These are phyloP conservation scores for Gnatocerus cornutus DNA, from an alignment of 2,888 invertebrate genomes.

Conservation along the genomic window DNA sequence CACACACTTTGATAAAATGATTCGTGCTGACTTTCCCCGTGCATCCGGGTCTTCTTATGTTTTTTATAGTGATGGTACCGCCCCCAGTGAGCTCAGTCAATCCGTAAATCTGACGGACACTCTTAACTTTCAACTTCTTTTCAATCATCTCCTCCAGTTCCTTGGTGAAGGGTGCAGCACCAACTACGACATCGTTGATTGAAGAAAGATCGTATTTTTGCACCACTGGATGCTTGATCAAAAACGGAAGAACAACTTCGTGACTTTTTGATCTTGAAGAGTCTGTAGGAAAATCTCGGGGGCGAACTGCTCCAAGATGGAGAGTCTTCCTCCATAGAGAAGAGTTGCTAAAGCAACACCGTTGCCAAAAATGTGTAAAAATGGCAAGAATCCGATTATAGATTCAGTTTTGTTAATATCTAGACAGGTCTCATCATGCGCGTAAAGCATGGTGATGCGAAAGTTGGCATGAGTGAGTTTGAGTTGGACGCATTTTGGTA, in stretches of 20 bases:
- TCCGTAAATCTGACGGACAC: conserved; percentile 43
- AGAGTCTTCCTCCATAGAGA: conserved; percentile 16
- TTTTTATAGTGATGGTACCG: background rate
- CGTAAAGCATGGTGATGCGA: conserved; percentile 61
- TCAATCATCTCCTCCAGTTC: conserved; percentile 32
- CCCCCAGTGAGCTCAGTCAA: conserved; percentile 74
- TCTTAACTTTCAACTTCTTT: conserved; percentile 28
- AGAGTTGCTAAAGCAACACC: conserved; percentile 11
- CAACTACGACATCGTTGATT: conserved; percentile 37
- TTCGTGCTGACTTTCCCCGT: conserved; percentile 77
- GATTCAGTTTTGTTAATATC: conserved; percentile 16
- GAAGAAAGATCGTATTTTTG: conserved; percentile 43
- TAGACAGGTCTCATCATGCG: conserved; percentile 5
- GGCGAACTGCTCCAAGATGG: conserved; percentile 40
- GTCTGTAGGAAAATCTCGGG: conserved; percentile 35
- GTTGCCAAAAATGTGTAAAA: conserved; percentile 43
- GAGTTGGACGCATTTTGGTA: conserved; percentile 82
- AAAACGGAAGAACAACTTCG: conserved; percentile 36
- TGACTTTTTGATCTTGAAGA: conserved; percentile 40
- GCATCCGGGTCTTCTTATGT: conserved; percentile 72
- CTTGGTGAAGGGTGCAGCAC: conserved; percentile 28
- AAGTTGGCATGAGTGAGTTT: conserved; percentile 69
- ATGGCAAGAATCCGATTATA: conserved; percentile 30
- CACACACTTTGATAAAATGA: conserved; percentile 76
- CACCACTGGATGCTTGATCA: conserved; percentile 36